These are phyloP conservation scores for Heliconius congener DNA, from an alignment of 1,140 invertebrate species.

Conservation along the genomic window DNA sequence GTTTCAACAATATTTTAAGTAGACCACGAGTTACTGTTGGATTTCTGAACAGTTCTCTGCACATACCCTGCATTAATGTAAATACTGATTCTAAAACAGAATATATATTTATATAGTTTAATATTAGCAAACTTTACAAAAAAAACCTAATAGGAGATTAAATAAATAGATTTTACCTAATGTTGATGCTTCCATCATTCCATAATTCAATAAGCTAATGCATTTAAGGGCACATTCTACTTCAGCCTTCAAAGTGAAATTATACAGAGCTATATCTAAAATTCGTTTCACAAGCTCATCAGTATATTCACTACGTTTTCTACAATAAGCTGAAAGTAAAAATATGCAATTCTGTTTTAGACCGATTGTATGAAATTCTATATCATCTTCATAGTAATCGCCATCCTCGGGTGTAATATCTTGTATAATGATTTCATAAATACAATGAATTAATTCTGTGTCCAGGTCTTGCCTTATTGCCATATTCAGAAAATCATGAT, in stretches of 20 bases:
- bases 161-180: constrained; percentile 52
- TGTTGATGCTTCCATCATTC: constrained; percentile 48
- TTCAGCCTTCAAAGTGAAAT: constrained; percentile 51
- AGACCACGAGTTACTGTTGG: constrained; percentile 53
- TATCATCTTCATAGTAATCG: constrained; percentile 51
- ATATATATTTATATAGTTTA: neutral
- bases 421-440: constrained; percentile 56
- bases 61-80: constrained; percentile 61
- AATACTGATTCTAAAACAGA: constrained; percentile 58
- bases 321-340: constrained; percentile 63
- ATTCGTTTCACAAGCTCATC: constrained; percentile 62
- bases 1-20: constrained; percentile 50
- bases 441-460: constrained; percentile 56
- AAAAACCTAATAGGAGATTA: neutral
- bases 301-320: constrained; percentile 45
- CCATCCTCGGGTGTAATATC: constrained; percentile 49
- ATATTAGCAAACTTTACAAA: constrained; percentile 9
- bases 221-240: constrained; percentile 55
- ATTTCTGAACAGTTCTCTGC: constrained; percentile 59
- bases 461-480: constrained; percentile 50
- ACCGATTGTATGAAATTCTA: constrained; percentile 47
- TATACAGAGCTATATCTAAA: constrained; percentile 59
- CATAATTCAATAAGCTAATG: constrained; percentile 54
- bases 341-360: constrained; percentile 59
- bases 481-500: constrained; percentile 43